Evolutionary conservation across 2,113 vertebrate genomes (phyloP).

Genomic region (Chiloscyllium plagiosum): DNA sequence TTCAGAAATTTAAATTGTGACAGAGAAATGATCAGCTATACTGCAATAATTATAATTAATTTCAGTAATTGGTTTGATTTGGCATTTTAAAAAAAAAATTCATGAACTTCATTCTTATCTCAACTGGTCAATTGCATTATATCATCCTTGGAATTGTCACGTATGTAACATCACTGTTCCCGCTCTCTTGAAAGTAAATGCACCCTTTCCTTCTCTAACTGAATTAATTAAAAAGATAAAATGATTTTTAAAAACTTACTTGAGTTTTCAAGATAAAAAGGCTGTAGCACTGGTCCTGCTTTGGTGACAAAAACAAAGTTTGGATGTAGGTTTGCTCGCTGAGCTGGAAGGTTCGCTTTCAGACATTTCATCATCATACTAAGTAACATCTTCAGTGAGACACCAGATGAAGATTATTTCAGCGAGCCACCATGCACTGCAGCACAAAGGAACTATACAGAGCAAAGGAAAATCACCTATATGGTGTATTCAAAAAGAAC

Average conservation of each 20-base stretch:
- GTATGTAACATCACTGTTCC: neutral
- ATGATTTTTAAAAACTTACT: neutral
- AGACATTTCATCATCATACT: no score
- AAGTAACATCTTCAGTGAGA: no score
- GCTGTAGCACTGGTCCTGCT: neutral
- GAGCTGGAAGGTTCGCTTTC: no score
- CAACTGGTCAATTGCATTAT: neutral
- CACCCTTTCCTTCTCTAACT: neutral
- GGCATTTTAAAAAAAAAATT: neutral
- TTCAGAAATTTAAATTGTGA: neutral
- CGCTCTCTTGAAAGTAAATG: neutral
- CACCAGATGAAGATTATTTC: no score
- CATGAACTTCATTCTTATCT: neutral
- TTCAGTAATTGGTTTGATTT: neutral
- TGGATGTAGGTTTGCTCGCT: no score
- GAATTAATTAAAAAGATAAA: neutral
- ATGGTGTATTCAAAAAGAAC: no score
- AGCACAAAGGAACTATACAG: no score
- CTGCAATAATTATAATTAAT: neutral
- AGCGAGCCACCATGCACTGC: no score
- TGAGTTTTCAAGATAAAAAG: neutral
- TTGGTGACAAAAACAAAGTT: neutral
- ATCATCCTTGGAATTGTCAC: neutral
- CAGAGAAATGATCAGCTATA: neutral
- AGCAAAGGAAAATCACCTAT: no score